A percentile compares a stretch with the other conserved stretches of the same genome.
These are phyloP conservation scores for Drosophila nasuta DNA, from an alignment of 1,140 invertebrate species.

Conservation along the genomic window DNA sequence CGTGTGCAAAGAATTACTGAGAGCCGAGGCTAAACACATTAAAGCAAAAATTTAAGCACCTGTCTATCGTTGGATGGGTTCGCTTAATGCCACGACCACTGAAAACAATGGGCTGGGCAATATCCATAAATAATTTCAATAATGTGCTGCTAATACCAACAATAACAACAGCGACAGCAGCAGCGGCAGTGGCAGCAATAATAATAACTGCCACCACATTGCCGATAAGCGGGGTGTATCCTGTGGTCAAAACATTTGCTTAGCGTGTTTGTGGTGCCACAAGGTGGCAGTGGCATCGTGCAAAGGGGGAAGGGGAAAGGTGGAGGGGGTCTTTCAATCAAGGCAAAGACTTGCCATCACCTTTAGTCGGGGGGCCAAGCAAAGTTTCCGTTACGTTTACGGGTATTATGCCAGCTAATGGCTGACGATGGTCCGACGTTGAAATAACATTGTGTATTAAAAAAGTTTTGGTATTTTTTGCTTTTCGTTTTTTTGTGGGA, in stretches of 20 bases:
- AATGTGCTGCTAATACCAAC: conserved; percentile 71
- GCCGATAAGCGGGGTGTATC: conserved; percentile 27
- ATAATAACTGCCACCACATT: conserved; percentile 33
- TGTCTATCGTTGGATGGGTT: conserved; percentile 49
- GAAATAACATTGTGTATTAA: conserved; percentile 64
- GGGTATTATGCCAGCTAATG: conserved; percentile 50
- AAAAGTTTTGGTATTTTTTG: conserved; percentile 55
- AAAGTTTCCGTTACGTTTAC: conserved; percentile 66
- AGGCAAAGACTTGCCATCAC: conserved; percentile 40
- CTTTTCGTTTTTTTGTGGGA: not conserved
- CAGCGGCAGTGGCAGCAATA: conserved; percentile 2
- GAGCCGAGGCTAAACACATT: conserved; percentile 19
- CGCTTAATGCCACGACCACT: conserved; percentile 48
- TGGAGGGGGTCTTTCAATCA: conserved; percentile 62
- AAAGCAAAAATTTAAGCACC: conserved; percentile 55
- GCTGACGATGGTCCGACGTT: conserved; percentile 13
- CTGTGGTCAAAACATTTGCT: conserved; percentile 64
- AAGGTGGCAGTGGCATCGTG: not conserved
- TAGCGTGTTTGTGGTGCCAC: not conserved
- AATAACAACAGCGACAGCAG: conserved; percentile 41
- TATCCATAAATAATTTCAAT: conserved; percentile 71
- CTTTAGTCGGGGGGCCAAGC: conserved; percentile 34
- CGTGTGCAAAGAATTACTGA: conserved; percentile 11
- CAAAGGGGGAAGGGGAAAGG: not conserved
- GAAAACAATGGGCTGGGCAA: conserved; percentile 6